Evolutionary conservation across 2,888 invertebrate species (phyloP), one percentile per base, ranked within the genome.

Genomic region (Conistra vaccinii): DNA sequence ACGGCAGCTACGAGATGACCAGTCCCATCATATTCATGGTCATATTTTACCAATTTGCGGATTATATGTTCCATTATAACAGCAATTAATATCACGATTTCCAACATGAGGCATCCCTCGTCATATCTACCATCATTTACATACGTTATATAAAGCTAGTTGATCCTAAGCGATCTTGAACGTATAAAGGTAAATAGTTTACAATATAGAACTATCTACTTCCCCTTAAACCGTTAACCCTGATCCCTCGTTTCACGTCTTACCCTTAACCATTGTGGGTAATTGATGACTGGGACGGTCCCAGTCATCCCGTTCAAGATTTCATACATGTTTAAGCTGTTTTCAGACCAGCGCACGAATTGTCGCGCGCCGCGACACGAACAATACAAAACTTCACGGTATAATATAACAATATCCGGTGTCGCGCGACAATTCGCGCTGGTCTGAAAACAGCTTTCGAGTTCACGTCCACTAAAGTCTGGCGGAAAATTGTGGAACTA

Each of bases 51-150:
- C 3, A 26, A 55, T 55, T 55, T 55, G 14, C 26, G 26, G 26
- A 26, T n/a, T 48, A 48, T 23, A 48, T 14, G 10, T 73, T n/a
- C 20, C 17, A 58, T 48, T 58, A 10, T 2, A 45, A 35, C 4
- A n/a, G 5, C 23, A 48, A 7, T 55, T 61, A 42, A 57, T n/a
- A 51, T n/a, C 26, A 39, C 17, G 0, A 62, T 62, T 57, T 70
- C 20, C n/a, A 71, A 55, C 48, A 71, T 32, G 58, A 60, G 17
- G 23, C 5, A 14, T 79, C 80, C 78, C 72, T 79, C 26, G 61
- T 78, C 61, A 66, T 23, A 23, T 2, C 3, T 4, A 14, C 14
- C 17, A 7, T 48, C 39, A 48, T 48, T 39, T 61, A 55, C 58
- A 70, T 65, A 70, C 5, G 29, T 3, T 62, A 55, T 68, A 29